phyloP scores from a whole-genome alignment of 2,113 vertebrate genomes.

The Brachyhypopomus occidentalis region DNA sequence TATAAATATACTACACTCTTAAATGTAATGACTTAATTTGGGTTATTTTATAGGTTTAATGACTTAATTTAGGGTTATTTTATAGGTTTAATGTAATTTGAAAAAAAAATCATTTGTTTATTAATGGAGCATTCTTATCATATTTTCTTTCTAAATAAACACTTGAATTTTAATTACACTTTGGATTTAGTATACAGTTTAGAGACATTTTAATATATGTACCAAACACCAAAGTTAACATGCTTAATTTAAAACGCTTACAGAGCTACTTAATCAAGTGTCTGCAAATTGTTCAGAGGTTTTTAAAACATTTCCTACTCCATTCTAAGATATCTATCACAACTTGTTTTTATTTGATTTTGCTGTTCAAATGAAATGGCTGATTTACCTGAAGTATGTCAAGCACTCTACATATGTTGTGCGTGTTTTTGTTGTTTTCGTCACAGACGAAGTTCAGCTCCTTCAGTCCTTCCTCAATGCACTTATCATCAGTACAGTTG shows the following conservation, averaged over 20 bases:
- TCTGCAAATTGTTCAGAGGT: not conserved
- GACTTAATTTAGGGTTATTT: not conserved
- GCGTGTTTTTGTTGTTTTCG: not conserved
- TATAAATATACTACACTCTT: too few relatives aligned
- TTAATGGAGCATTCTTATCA: not conserved
- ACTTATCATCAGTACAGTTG: not conserved
- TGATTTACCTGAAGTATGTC: not conserved
- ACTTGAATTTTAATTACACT: not conserved
- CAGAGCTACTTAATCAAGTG: not conserved
- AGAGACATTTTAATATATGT: too few relatives aligned
- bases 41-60: too few relatives aligned
- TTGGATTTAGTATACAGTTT: too few relatives aligned
- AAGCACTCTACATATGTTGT: constrained; percentile 3
- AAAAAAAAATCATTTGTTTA: not conserved
- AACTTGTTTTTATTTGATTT: not conserved
- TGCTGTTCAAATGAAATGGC: not conserved
- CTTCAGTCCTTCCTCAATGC: not conserved
- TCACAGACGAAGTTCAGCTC: not conserved
- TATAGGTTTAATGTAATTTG: too few relatives aligned
- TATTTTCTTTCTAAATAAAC: not conserved
- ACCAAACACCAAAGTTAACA: too few relatives aligned
- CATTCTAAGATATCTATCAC: not conserved
- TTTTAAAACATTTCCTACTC: not conserved
- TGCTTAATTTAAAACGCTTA: not conserved
- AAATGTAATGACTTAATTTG: too few relatives aligned